These are phyloP conservation scores for Tylochromis polylepis DNA, from an alignment of 2,113 vertebrate genomes.

Conservation along the genomic window DNA sequence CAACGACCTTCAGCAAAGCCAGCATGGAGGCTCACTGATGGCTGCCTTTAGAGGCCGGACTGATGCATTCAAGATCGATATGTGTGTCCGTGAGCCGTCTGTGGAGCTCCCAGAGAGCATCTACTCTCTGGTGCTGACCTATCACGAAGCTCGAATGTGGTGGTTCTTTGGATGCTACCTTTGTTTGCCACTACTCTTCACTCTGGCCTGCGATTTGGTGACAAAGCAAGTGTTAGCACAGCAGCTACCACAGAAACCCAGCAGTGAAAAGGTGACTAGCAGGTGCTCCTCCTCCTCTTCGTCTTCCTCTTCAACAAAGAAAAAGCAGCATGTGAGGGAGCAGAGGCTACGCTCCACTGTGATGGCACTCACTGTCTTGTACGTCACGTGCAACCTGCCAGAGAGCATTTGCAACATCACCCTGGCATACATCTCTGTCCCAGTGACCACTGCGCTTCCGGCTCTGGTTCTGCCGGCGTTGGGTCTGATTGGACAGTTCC, in stretches of 20 bases:
- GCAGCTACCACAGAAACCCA: background rate
- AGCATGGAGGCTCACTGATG: background rate
- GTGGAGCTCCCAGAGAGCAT: constrained; percentile 78
- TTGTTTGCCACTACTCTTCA: constrained; percentile 92
- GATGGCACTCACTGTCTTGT: constrained; percentile 78
- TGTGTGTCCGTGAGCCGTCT: constrained; percentile 80
- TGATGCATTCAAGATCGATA: constrained; percentile 57
- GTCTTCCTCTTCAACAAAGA: constrained; percentile 13
- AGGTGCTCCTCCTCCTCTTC: constrained; percentile 45
- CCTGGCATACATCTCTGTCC: constrained; percentile 77
- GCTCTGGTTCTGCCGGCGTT: constrained; percentile 65
- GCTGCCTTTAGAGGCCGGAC: background rate
- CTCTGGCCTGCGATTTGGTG: constrained; percentile 86
- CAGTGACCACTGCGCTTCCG: constrained; percentile 69
- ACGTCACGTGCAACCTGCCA: constrained; percentile 80
- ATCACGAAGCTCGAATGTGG: constrained; percentile 92
- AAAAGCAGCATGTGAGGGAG: constrained; percentile 69
- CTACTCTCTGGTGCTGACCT: constrained; percentile 88
- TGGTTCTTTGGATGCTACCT: constrained; percentile 96
- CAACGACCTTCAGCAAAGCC: background rate
- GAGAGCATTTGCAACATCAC: constrained; percentile 83
- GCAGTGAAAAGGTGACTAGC: background rate
- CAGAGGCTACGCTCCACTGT: constrained; percentile 80
- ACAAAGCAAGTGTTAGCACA: constrained; percentile 74
- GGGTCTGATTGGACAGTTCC: constrained; percentile 86